Percentiles rank a stretch among this genome's conserved stretches.
Evolutionary conservation across 2,888 invertebrate species (phyloP).

Genomic region (Diarsia brunnea): DNA sequence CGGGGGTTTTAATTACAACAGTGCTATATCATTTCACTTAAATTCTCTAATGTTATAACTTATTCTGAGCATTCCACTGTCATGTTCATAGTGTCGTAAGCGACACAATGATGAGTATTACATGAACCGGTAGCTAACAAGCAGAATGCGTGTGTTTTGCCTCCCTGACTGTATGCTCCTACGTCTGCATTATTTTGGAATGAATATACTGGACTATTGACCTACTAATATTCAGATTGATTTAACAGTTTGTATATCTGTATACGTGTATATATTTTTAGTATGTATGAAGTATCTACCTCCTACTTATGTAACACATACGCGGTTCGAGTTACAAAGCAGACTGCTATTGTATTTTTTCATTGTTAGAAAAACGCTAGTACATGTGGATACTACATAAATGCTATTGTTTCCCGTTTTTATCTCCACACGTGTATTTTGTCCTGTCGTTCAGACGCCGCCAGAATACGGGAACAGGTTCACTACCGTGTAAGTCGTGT

Average conservation of each 20-base stretch:
- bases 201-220: slow-evolving; percentile 66
- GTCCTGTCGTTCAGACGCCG: slow-evolving; percentile 29
- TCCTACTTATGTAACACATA: neutral
- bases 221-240: slow-evolving; percentile 56
- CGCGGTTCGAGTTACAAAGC: neutral
- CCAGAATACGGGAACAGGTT: neutral
- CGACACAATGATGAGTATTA: neutral
- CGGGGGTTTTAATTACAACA: neutral
- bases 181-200: slow-evolving; percentile 67
- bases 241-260: slow-evolving; percentile 63
- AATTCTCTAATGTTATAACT: neutral
- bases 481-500: rapidly evolving
- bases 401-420: slow-evolving; percentile 36
- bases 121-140: slow-evolving; percentile 29
- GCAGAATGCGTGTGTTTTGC: slow-evolving; percentile 63
- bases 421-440: slow-evolving; percentile 35
- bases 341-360: neutral
- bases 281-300: slow-evolving; percentile 58
- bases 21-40: neutral
- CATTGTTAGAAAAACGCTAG: neutral
- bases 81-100: neutral
- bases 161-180: slow-evolving; percentile 49
- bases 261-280: slow-evolving; percentile 53
- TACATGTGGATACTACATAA: slow-evolving; percentile 48
- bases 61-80: slow-evolving; percentile 33